Percentiles rank a stretch among this genome's conserved stretches.
Conservation (phyloP, 2,113 vertebrate species). For the Podilymbus podiceps region DNA sequence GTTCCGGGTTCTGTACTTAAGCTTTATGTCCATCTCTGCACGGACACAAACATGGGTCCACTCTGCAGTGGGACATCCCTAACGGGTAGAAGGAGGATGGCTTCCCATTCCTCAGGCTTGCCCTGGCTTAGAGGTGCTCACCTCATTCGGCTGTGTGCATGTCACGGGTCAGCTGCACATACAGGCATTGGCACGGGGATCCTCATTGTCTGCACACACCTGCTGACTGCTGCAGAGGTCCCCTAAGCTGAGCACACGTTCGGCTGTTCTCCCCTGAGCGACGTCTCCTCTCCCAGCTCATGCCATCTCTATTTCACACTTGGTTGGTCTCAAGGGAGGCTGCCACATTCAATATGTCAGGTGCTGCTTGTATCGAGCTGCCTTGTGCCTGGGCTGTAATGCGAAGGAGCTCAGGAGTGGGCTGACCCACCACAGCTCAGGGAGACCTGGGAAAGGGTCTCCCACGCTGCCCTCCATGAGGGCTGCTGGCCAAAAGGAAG, state of each 20-base stretch:
- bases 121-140: background rate
- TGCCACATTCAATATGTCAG: background rate
- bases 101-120: background rate
- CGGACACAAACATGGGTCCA: background rate
- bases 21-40: background rate
- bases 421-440: background rate
- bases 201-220: rapidly evolving
- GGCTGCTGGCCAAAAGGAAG: background rate
- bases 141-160: rapidly evolving
- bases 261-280: background rate
- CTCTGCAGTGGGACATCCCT: background rate
- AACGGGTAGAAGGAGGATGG: background rate
- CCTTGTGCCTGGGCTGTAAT: background rate
- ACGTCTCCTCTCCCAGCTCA: background rate
- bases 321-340: background rate
- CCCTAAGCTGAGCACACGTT: background rate
- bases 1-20: background rate
- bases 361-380: background rate
- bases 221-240: background rate
- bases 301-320: background rate
- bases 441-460: background rate
- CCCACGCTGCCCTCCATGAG: background rate
- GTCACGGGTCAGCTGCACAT: background rate
- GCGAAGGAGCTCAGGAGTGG: background rate
- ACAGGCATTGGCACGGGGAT: background rate